Evolutionary conservation across 2,888 invertebrate genomes (phyloP), one percentile per base, ranked within the genome.

Genomic region (Trichopoda pennipes): DNA sequence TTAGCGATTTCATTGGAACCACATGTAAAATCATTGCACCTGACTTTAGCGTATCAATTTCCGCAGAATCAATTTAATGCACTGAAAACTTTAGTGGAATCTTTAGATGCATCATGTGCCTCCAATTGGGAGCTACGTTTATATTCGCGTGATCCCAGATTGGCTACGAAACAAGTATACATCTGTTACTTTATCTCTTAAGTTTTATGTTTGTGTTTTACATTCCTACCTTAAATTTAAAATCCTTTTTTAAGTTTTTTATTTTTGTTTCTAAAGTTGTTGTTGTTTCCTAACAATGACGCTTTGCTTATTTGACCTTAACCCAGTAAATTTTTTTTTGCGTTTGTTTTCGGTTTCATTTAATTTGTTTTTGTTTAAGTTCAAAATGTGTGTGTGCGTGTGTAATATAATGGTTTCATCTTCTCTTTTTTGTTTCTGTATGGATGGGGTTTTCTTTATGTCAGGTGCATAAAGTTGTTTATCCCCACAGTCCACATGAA

Each of bases 1-100:
- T 53, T 91, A 94, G 95, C 94, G 19, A 94, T 95, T 86, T 94
- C 93, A 87, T 92, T 95, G 87, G 96, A 96, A 89, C 95, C 96
- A 0, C 95, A 96, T 88, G 94, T 95, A 69, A 97, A 97, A 90
- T 96, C 96, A 12, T 92, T 97, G 69, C 97, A 98, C 91, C 92
- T 98, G 86, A 97, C 97, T 9, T 92, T 98, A 88, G 97, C 97
- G 19, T 97, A 97, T 92, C 96, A 96, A 91, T 98, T 97, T 91
- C 94, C 95, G 16, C 93, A 93, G 86, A 92, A 93, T 21, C 94
- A 95, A 69, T 96, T 94, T 87, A 93, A 94, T 81, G 92, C 93
- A 70, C 92, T 98, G 64, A 95, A 96, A 91, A 91, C 92, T 17
- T 92, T 97, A 85, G 96, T 96, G 32, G 94, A 95, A 86, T 93